phyloP scores from a whole-genome alignment of 2,797 vertebrate species.

The Prunella strophiata region DNA sequence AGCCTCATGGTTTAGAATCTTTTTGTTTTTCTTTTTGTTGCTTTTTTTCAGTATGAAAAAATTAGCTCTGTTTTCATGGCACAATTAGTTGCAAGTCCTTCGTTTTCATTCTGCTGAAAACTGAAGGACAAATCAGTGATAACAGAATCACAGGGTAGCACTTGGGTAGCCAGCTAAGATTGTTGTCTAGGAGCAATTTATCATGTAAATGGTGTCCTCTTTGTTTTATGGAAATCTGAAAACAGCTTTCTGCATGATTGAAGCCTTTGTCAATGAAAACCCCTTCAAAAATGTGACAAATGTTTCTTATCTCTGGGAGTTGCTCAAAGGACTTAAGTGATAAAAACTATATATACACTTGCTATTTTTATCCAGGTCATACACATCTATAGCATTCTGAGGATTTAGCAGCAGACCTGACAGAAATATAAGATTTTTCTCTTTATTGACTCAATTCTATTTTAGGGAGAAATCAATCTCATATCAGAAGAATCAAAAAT shows the following conservation, averaged over 20 bases:
- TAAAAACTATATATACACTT: constrained; percentile 55
- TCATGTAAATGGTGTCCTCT: constrained; percentile 79
- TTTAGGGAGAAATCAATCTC: background rate
- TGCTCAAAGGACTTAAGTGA: constrained; percentile 41
- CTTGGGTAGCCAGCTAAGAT: constrained; percentile 80
- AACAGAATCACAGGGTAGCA: constrained; percentile 75
- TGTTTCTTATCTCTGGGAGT: constrained; percentile 68
- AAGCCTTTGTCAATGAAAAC: constrained; percentile 75
- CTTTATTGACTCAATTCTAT: background rate
- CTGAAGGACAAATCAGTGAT: constrained; percentile 82
- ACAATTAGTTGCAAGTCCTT: constrained; percentile 79
- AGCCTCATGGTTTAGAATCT: constrained; percentile 42
- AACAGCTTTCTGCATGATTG: constrained; percentile 82
- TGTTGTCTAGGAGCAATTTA: constrained; percentile 79
- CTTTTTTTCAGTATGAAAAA: constrained; percentile 55
- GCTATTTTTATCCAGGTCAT: constrained; percentile 53
- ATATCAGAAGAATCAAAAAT: background rate
- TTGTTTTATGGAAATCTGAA: constrained; percentile 81
- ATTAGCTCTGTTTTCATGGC: constrained; percentile 77
- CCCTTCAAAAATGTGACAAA: constrained; percentile 69
- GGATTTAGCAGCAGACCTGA: background rate
- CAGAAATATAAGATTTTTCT: constrained; percentile 7
- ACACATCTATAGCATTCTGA: background rate
- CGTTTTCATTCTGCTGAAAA: constrained; percentile 75
- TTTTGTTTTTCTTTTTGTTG: too few species aligned